Evolutionary conservation across 1,140 invertebrate species (phyloP).

Genomic region (Ephestia elutella): DNA sequence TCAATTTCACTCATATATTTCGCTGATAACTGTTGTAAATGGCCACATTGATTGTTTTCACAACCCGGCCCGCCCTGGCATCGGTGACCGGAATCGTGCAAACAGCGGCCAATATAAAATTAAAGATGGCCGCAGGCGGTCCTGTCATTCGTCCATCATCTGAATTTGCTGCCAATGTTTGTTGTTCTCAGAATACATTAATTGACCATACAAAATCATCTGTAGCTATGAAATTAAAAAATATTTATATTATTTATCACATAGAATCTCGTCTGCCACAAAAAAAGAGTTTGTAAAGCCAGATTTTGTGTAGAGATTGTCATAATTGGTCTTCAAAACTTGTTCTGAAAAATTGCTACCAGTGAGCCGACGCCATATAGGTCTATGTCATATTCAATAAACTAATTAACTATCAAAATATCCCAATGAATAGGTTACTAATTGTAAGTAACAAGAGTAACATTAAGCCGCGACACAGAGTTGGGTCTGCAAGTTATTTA

Average conservation of each 20-base stretch:
- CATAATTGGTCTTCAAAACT: too few relatives aligned
- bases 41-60: conserved; percentile 19
- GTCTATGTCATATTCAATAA: not conserved
- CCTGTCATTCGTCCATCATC: conserved; percentile 22
- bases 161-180: not conserved
- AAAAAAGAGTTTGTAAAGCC: too few relatives aligned
- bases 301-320: too few relatives aligned
- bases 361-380: too few relatives aligned
- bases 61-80: conserved; percentile 27
- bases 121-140: conserved; percentile 43
- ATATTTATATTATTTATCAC: not conserved
- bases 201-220: not conserved
- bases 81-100: conserved; percentile 26
- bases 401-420: not conserved
- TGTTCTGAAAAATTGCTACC: too few relatives aligned
- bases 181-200: not conserved
- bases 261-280: too few relatives aligned
- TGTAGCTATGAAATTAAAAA: not conserved
- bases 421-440: not conserved
- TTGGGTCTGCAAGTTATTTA: not conserved
- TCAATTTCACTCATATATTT: not conserved
- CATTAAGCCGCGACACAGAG: not conserved
- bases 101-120: conserved; percentile 36
- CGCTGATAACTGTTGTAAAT: too few relatives aligned
- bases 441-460: not conserved